phyloP scores from a whole-genome alignment of 2,888 invertebrate genomes.

The Argynnis bischoffii region DNA sequence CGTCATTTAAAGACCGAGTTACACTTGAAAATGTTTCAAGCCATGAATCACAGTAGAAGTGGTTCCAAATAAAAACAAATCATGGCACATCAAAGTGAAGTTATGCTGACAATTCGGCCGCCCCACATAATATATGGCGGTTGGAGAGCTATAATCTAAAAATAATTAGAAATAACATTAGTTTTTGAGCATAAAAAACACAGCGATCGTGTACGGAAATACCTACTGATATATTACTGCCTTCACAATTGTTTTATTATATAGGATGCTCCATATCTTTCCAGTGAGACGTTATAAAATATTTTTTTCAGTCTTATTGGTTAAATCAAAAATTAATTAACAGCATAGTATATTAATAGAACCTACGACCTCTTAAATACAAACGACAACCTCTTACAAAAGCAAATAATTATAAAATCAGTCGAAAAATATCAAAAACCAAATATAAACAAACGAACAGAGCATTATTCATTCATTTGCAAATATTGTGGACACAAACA shows the following conservation, averaged over 20 bases:
- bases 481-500: conserved; percentile 50
- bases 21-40: conserved; percentile 73
- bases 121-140: conserved; percentile 78
- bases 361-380: too few species aligned
- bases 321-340: too few species aligned
- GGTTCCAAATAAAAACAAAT: conserved; percentile 79
- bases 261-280: conserved; percentile 34
- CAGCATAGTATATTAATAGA: too few species aligned
- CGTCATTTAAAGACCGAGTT: conserved; percentile 72
- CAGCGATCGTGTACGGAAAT: conserved; percentile 74
- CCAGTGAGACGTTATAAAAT: too few species aligned
- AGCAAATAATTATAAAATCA: neutral
- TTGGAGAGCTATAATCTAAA: conserved; percentile 81
- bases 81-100: conserved; percentile 79
- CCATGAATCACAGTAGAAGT: conserved; percentile 76
- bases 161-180: conserved; percentile 82
- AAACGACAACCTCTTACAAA: neutral
- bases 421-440: neutral
- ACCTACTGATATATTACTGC: conserved; percentile 72
- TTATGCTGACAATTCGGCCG: conserved; percentile 81
- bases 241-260: conserved; percentile 67
- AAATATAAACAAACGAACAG: conserved; percentile 8
- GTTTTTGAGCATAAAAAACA: conserved; percentile 82
- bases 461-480: conserved; percentile 46
- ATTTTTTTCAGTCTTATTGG: too few species aligned